phyloP scores from a whole-genome alignment of 2,888 invertebrate genomes.

The Chrysolina oricalcia region DNA sequence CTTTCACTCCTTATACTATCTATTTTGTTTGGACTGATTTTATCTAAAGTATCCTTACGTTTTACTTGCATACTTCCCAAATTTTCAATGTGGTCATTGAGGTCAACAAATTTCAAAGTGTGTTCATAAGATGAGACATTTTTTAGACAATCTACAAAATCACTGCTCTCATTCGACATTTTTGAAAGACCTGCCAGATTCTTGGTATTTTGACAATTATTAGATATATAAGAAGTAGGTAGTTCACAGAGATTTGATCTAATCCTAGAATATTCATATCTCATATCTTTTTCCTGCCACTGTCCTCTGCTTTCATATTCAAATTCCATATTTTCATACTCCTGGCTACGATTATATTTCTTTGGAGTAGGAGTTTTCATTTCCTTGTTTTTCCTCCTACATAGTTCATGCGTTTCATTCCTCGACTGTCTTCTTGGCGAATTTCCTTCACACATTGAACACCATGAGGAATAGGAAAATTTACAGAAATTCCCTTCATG shows the following conservation, averaged over 20 bases:
- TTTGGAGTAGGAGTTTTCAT: constrained; percentile 67
- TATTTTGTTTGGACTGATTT: constrained; percentile 40
- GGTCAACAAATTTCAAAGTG: constrained; percentile 57
- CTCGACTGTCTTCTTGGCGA: constrained; percentile 67
- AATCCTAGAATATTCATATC: constrained; percentile 63
- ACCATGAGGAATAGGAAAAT: constrained; percentile 67
- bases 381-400: constrained; percentile 67
- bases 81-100: constrained; percentile 55
- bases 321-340: constrained; percentile 69
- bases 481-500: constrained; percentile 65
- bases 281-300: constrained; percentile 60
- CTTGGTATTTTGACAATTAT: constrained; percentile 65
- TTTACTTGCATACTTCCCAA: constrained; percentile 56
- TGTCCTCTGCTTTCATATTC: constrained; percentile 65
- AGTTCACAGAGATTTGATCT: constrained; percentile 68
- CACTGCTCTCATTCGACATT: constrained; percentile 59
- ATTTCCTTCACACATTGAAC: constrained; percentile 69
- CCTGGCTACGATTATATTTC: constrained; percentile 64
- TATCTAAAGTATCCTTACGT: constrained; percentile 39
- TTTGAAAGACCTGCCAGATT: constrained; percentile 56
- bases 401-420: constrained; percentile 67
- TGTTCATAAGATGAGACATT: constrained; percentile 63
- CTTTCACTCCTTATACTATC: constrained; percentile 38
- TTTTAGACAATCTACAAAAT: constrained; percentile 61
- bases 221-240: constrained; percentile 70